phyloP scores from a whole-genome alignment of 2,888 invertebrate genomes.

The Bellardia pandia region DNA sequence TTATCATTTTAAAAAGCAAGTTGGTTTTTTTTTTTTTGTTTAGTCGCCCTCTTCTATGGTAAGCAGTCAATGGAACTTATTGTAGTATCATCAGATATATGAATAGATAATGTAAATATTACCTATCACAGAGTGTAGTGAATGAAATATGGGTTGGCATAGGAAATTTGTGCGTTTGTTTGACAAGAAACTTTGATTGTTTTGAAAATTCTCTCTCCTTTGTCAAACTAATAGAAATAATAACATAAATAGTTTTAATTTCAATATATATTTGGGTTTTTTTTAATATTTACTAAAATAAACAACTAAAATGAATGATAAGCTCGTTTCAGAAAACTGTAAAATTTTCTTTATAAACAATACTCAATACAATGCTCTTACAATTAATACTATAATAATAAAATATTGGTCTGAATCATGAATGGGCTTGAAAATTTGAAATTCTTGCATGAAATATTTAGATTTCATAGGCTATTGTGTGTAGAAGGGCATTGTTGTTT shows the following conservation, averaged over 20 bases:
- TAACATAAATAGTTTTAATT: neutral
- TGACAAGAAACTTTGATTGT: slow-evolving; percentile 33
- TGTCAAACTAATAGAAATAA: neutral
- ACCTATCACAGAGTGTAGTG: slow-evolving; percentile 24
- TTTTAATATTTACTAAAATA: neutral
- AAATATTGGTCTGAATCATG: neutral
- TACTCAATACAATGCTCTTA: neutral
- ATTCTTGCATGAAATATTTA: neutral
- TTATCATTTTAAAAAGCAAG: slow-evolving; percentile 39
- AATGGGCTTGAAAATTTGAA: neutral
- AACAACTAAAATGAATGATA: neutral
- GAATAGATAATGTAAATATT: slow-evolving; percentile 50
- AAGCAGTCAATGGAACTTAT: slow-evolving; percentile 68
- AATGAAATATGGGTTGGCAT: slow-evolving; percentile 8
- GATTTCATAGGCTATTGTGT: neutral
- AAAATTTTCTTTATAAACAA: neutral
- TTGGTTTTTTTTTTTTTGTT: slow-evolving; percentile 23
- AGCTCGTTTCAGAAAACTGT: neutral
- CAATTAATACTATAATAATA: slow-evolving; percentile 13
- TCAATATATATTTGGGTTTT: neutral
- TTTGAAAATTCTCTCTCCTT: slow-evolving; percentile 40
- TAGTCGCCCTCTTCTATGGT: slow-evolving; percentile 12
- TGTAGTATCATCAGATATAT: slow-evolving; percentile 66
- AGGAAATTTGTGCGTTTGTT: slow-evolving; percentile 28
- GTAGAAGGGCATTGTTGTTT: neutral